phyloP scores from a whole-genome alignment of 2,888 invertebrate species.

The Elmis aenea region DNA sequence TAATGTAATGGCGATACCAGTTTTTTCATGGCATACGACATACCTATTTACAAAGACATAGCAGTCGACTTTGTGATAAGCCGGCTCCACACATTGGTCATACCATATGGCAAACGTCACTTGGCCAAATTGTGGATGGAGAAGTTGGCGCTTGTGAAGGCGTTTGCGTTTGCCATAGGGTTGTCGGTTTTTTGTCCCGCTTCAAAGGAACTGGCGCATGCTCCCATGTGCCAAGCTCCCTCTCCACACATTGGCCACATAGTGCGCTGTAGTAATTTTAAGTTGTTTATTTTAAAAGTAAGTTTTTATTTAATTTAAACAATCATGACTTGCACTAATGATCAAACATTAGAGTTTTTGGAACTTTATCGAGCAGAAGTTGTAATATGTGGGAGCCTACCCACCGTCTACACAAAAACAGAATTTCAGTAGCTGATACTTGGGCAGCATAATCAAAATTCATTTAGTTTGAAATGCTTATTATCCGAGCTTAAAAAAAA shows the following conservation, averaged over 20 bases:
- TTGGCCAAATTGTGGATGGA: background rate
- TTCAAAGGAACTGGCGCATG: background rate
- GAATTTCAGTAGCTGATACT: background rate
- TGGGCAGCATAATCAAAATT: background rate
- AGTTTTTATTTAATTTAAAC: background rate
- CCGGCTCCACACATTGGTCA: background rate
- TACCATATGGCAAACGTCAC: background rate
- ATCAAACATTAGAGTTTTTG: background rate
- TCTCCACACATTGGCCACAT: background rate
- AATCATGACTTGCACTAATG: background rate
- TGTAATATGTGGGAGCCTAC: background rate
- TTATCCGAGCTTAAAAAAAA: no score
- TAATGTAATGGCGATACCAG: no score
- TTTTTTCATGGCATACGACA: no score
- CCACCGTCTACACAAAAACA: background rate
- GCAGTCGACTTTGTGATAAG: no score
- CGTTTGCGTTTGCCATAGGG: background rate
- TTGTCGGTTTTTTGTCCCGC: background rate
- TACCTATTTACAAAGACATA: no score
- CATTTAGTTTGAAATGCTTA: background rate
- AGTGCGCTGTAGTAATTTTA: background rate
- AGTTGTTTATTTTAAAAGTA: background rate
- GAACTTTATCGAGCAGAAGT: background rate
- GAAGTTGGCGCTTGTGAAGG: background rate
- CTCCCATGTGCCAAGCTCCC: slow-evolving; percentile 1